Percentiles rank a stretch among this genome's conserved stretches.
Evolutionary conservation across 92 coral and sea anemone genomes (phyloP).

Genomic region (Scolanthus callimorphus): DNA sequence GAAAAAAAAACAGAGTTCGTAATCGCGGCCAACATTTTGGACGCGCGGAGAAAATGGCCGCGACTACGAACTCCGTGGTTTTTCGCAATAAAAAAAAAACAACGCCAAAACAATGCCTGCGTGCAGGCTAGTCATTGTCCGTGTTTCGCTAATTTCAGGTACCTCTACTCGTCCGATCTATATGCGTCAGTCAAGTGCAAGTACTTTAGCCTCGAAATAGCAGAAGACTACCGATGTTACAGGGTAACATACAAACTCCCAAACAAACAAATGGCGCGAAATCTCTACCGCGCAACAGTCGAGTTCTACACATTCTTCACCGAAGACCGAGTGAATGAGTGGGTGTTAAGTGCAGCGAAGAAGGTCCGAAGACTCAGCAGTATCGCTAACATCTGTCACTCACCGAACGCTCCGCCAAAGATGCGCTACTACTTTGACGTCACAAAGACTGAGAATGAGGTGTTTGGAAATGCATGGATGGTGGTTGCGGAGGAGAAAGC

Average conservation of each 20-base stretch:
- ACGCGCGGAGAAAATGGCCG: too few relatives aligned
- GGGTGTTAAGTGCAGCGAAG: slow-evolving; percentile 16
- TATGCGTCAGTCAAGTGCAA: slow-evolving; percentile 24
- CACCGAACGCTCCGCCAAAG: neutral
- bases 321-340: slow-evolving; percentile 18
- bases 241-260: slow-evolving; percentile 23
- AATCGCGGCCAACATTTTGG: too few relatives aligned
- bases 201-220: slow-evolving; percentile 17
- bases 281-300: slow-evolving; percentile 20
- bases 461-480: slow-evolving; percentile 19
- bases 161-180: slow-evolving; percentile 8
- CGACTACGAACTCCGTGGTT: too few relatives aligned
- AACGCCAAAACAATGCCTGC: too few relatives aligned
- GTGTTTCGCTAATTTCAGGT: slow-evolving; percentile 2
- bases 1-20: too few relatives aligned
- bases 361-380: neutral
- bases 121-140: neutral
- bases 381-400: neutral
- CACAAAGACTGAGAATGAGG: slow-evolving; percentile 11
- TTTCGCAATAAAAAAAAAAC: too few relatives aligned
- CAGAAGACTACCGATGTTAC: slow-evolving; percentile 24
- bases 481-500: slow-evolving; percentile 28
- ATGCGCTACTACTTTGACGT: slow-evolving; percentile 7
- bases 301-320: slow-evolving; percentile 27
- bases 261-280: neutral